Evolutionary conservation across 2,797 vertebrate genomes (phyloP), one percentile per base, ranked within the genome.

Genomic region (Galago senegalensis): DNA sequence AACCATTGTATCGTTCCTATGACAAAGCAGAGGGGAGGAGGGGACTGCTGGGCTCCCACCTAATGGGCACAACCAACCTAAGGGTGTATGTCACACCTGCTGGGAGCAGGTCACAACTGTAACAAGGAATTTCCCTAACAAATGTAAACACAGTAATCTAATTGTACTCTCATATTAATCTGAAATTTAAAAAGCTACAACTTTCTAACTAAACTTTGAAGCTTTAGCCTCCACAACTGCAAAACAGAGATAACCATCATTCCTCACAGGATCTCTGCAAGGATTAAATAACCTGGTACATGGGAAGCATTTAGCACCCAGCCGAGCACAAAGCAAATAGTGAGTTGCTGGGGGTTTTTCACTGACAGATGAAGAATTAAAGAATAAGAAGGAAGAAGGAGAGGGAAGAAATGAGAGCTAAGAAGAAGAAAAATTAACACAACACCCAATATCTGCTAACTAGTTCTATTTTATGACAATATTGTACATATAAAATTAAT

Each of bases 401-500:
- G 67, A 76, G 2, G 29, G 18, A 46, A 94, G 46, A 80, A 79
- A 73, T 20, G 79, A 84, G 53, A 86, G 29, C 43, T 67, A 76
- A 93, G 27, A 72, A 82, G 37, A 70, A 67, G 9, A 9, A 89
- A 95, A 13, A 80, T 25, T 34, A 94, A 34, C 4, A 9, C 17
- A 87, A 89, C 0, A 53, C 6, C 25, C n/a, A 92, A 49, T n/a
- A 60, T 2, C 43, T 72, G 5, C 75, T 79, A 80, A 49, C 27
- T 81, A 18, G 34, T 69, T 77, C 65, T 79, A 94, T 86, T 93
- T 83, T 87, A 56, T 70, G 46, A 60, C 43, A 72, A 77, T 63
- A 87, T 43, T 34, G 69, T 94, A 70, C 69, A 83, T 65, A 89
- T n/a, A 18, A 77, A 93, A 73, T 77, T 67, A 93, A 77, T 76